Evolutionary conservation across 2,797 vertebrate genomes (phyloP).

Genomic region (Neosalanx taihuensis): DNA sequence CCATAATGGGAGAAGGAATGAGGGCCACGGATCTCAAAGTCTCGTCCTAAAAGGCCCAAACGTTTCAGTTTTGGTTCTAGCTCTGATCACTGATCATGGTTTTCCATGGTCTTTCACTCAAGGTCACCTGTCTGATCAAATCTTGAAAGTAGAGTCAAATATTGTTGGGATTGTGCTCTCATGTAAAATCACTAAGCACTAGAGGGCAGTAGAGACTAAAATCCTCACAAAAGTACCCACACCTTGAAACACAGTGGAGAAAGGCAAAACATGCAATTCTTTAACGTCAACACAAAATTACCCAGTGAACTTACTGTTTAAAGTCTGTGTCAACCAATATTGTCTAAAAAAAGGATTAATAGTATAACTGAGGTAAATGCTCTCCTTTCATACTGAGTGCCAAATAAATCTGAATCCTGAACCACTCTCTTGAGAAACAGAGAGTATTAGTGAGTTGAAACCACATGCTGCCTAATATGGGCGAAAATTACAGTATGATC

Average conservation of each 20-base stretch:
- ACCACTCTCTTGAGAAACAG: not conserved
- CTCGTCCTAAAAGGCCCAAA: no score
- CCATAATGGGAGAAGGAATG: no score
- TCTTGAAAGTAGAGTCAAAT: not conserved
- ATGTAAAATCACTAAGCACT: constrained; percentile 18
- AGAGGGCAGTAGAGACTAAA: constrained; percentile 40
- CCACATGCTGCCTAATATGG: not conserved
- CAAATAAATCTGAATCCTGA: not conserved
- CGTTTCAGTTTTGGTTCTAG: not conserved
- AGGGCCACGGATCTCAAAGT: no score
- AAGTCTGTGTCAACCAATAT: no score
- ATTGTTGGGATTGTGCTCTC: not conserved
- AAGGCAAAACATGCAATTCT: not conserved
- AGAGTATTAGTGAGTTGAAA: not conserved
- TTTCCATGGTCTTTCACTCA: not conserved
- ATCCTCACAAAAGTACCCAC: not conserved
- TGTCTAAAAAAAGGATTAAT: no score
- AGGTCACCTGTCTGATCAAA: not conserved
- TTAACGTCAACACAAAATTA: not conserved
- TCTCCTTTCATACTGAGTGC: not conserved
- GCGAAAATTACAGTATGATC: not conserved
- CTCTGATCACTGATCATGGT: not conserved
- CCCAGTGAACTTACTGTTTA: no score
- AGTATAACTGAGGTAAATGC: not conserved
- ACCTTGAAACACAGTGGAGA: not conserved